Evolutionary conservation across 2,113 vertebrate species (phyloP).

Genomic region (Albula glossodonta): DNA sequence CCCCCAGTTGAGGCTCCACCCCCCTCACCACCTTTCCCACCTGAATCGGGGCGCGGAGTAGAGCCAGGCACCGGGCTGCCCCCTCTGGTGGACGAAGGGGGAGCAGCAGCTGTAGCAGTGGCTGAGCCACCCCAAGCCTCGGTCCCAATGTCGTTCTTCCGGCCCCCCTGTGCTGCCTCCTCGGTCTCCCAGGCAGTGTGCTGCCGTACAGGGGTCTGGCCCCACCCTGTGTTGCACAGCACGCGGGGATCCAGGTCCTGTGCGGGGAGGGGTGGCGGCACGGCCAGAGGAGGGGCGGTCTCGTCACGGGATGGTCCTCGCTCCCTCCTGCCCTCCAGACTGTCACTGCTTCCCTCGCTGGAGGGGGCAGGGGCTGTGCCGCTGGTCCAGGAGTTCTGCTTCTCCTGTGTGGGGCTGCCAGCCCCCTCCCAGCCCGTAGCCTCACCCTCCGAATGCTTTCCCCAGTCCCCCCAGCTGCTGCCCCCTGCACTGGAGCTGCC

Average conservation of each 20-base stretch:
- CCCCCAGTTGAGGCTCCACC: constrained; percentile 82
- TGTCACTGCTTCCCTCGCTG: constrained; percentile 87
- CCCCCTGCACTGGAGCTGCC: constrained; percentile 79
- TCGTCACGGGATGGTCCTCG: constrained; percentile 71
- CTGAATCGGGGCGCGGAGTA: constrained; percentile 80
- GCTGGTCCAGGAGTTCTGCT: constrained; percentile 81
- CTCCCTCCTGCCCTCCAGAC: constrained; percentile 73
- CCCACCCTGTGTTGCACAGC: constrained; percentile 96
- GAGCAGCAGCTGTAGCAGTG: constrained; percentile 32
- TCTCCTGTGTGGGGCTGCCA: constrained; percentile 65
- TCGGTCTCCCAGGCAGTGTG: constrained; percentile 96
- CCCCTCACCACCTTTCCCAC: constrained; percentile 85
- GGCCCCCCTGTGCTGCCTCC: constrained; percentile 80
- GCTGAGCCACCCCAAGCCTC: constrained; percentile 85
- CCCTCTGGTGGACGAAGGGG: constrained; percentile 50
- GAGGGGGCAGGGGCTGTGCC: constrained; percentile 68
- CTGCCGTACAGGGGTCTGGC: constrained; percentile 95
- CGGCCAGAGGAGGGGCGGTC: constrained; percentile 63
- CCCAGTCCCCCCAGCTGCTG: constrained; percentile 73
- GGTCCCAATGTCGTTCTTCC: constrained; percentile 83
- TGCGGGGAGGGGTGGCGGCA: constrained; percentile 61
- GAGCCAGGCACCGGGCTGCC: constrained; percentile 59
- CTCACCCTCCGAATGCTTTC: constrained; percentile 61
- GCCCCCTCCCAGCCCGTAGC: constrained; percentile 82
- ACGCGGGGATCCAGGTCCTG: constrained; percentile 94